These are phyloP conservation scores for Acanthis flammea DNA, from an alignment of 2,797 vertebrate species.

Conservation along the genomic window DNA sequence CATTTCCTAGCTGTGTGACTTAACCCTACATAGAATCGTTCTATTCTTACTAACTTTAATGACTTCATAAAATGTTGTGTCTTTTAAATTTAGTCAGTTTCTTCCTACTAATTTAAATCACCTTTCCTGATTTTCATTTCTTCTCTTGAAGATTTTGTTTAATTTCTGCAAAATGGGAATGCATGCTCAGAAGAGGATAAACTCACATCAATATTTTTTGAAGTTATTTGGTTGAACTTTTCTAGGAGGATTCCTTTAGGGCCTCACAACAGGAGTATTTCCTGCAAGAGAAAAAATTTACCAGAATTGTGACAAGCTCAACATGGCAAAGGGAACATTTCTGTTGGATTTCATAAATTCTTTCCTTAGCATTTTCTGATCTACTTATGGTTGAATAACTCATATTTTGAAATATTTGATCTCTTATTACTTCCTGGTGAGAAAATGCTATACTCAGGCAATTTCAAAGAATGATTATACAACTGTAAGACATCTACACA, in stretches of 20 bases:
- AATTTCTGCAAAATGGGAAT: not conserved
- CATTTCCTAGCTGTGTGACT: not conserved
- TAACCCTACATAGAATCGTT: not conserved
- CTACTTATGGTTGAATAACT: not conserved
- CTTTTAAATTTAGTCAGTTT: not conserved
- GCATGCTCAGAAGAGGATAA: not conserved
- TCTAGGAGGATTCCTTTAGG: not conserved
- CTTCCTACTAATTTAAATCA: not conserved
- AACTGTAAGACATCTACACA: not conserved
- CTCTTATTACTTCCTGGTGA: not conserved
- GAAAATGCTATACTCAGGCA: not conserved
- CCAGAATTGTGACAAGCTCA: not conserved
- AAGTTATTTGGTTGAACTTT: not conserved
- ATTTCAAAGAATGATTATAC: not conserved
- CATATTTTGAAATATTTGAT: not conserved
- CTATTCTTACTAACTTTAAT: not conserved
- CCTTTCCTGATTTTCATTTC: not conserved
- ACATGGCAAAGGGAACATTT: rapidly evolving
- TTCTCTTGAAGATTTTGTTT: not conserved
- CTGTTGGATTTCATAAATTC: not conserved
- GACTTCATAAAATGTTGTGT: not conserved
- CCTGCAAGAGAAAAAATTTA: not conserved
- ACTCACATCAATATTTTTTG: not conserved
- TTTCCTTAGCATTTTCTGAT: not conserved
- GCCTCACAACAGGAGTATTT: not conserved